Base-by-base conservation (phyloP, 2,797 vertebrate species). In the Cirrhinus molitorella region DNA sequence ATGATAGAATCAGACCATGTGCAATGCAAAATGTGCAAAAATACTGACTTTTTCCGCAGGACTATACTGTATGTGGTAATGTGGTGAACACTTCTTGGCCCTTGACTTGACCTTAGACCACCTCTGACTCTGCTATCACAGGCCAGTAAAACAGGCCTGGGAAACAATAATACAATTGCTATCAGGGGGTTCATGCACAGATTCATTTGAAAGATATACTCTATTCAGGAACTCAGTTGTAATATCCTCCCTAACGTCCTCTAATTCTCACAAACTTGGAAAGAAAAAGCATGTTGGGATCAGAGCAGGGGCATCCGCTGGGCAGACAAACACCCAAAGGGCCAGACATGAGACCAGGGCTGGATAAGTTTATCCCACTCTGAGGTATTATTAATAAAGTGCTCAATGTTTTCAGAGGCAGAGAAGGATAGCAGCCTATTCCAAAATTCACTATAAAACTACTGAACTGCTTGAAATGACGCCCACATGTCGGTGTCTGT, bases 351-450 rank as follows among this genome's bases (percentile, higher is more conserved):
- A 78, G 37, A 43, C 34, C 51, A 53, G 8, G 13, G 19, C 40
- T 45, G 37, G 67, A 31, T 51, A 19, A 53, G 55, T 83, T 68
- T 83, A n/a, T 83, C 34, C 23, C 37, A 43, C 63, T 49, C 21
- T 55, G 66, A 72, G 66, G 43, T 40, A 28, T 67, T 63, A 49
- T 86, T 79, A 78, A 83, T 83, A 45, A 59, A 74, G 51, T 57
- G 47, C 45, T 83, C 37, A 21, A 40, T 86, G 51, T 86, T 83
- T 83, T 47, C 28, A 65, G 21, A 79, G 75, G 17, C 59, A 74
- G 43, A 61, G n/a, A 73, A 34, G 80, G 68, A 59, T 68, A 68
- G 57, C 67, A 53, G 37, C 68, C 75, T 68, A 66, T 61, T 81
- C n/a, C 66, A 55, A 49, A 37, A 63, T 23, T 37, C 12, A n/a